These are phyloP conservation scores for Nomada goodeniana DNA, from an alignment of 2,888 invertebrate species.

Conservation along the genomic window DNA sequence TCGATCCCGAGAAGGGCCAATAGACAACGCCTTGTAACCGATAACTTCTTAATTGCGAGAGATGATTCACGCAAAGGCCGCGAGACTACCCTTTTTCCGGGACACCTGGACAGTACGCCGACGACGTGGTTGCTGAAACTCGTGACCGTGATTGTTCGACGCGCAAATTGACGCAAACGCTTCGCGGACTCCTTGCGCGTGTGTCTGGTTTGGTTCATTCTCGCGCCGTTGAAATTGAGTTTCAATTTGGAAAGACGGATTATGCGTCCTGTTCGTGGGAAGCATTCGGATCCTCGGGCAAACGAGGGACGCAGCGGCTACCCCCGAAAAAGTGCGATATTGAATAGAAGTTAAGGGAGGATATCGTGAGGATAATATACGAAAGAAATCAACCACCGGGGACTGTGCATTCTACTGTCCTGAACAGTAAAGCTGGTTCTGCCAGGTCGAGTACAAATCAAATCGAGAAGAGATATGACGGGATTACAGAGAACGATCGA, in stretches of 20 bases:
- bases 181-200: too few relatives aligned
- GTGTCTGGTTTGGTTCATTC: too few relatives aligned
- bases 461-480: conserved; percentile 49
- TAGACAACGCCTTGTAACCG: conserved; percentile 55
- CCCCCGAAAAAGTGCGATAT: conserved; percentile 6
- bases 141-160: conserved; percentile 37
- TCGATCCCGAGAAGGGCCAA: conserved; percentile 51
- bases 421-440: conserved; percentile 42
- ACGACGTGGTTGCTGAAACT: conserved; percentile 48
- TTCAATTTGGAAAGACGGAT: too few relatives aligned
- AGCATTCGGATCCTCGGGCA: not conserved
- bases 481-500: conserved; percentile 55
- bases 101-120: conserved; percentile 44
- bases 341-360: not conserved
- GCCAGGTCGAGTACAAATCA: conserved; percentile 55
- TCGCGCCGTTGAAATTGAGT: too few relatives aligned
- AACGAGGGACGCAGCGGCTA: not conserved
- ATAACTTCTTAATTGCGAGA: conserved; percentile 69
- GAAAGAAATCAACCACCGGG: conserved; percentile 38
- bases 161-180: not conserved
- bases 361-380: conserved; percentile 16
- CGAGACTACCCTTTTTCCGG: conserved; percentile 44
- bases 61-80: conserved; percentile 45
- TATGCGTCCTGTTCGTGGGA: too few relatives aligned
- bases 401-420: conserved; percentile 59